phyloP scores from a whole-genome alignment of 2,797 vertebrate species.

The Pelodytes ibericus region DNA sequence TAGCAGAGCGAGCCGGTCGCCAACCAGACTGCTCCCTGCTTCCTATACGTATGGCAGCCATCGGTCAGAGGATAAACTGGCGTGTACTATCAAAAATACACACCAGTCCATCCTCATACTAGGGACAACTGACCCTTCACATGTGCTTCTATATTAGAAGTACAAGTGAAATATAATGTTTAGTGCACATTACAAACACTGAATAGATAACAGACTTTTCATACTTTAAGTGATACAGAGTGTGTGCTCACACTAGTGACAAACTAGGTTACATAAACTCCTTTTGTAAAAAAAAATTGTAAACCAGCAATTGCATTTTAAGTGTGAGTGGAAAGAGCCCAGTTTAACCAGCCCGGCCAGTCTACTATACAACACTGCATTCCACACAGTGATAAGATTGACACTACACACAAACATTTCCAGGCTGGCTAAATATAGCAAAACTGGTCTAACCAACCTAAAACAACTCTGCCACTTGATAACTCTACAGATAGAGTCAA shows the following conservation, averaged over 20 bases:
- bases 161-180: too few relatives aligned
- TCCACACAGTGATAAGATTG: background rate
- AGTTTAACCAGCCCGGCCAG: slow-evolving; percentile 33
- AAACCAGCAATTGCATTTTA: background rate
- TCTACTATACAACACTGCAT: slow-evolving; percentile 9
- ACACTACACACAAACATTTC: slow-evolving; percentile 1
- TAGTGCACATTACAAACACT: too few relatives aligned
- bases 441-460: slow-evolving; percentile 23
- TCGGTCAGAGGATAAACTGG: too few relatives aligned
- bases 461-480: slow-evolving; percentile 5
- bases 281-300: slow-evolving; percentile 16
- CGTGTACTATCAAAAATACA: too few relatives aligned
- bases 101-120: too few relatives aligned
- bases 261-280: slow-evolving; percentile 25
- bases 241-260: background rate
- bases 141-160: too few relatives aligned
- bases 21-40: too few relatives aligned
- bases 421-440: slow-evolving; percentile 27
- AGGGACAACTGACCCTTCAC: too few relatives aligned
- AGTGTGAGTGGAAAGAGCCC: background rate
- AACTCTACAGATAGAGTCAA: background rate
- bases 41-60: too few relatives aligned
- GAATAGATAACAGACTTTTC: too few relatives aligned
- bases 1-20: too few relatives aligned
- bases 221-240: too few relatives aligned